Base-by-base conservation (phyloP, 1,140 invertebrate genomes). In the Heliconius hermathena region DNA sequence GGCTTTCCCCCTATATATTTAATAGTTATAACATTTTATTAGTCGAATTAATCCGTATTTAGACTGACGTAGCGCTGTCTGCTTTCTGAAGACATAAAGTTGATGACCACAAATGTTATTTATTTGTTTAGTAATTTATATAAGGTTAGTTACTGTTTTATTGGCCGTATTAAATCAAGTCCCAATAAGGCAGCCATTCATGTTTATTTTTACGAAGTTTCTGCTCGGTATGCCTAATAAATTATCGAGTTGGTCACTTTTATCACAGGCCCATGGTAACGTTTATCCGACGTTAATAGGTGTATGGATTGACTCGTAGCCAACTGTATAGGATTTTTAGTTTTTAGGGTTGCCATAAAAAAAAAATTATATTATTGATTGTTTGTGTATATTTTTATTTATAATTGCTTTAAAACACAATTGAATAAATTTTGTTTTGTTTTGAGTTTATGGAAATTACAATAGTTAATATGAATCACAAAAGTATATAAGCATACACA, bases 41-140 rank as follows among this genome's bases (percentile, higher is more conserved):
- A 84, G 74, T 83, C 80, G 83, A 77, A 79, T 84, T 81, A 84
- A 87, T 84, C 86, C 85, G 83, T 84, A 89, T 87, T 87, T 83
- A 88, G 86, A 86, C 88, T 87, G 88, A 91, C 87, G 82, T 86
- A 82, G 83, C 76, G 78, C 76, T 78, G 70, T 66, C 60, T 66
- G 60, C 60, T 41, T 41, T 82, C 78, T 80, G 85, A 81, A 78
- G 78, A 87, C 84, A 91, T 92, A 93, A 90, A 89, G 85, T 93
- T 93, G 93, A 94, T 92, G 87, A 88, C 89, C 90, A 92, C 78
- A 81, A 85, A 87, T 87, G 90, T 93, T 94, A 94, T 94, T 93
- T 94, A 94, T 94, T 93, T 93, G 93, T 93, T 94, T 92, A 93
- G 90, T 93, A 94, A 94, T 94, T 93, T 94, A 94, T 94, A 93